Evolutionary conservation across 1,140 invertebrate genomes (phyloP), one percentile per base, ranked within the genome.

Genomic region (Cydia strobilella): DNA sequence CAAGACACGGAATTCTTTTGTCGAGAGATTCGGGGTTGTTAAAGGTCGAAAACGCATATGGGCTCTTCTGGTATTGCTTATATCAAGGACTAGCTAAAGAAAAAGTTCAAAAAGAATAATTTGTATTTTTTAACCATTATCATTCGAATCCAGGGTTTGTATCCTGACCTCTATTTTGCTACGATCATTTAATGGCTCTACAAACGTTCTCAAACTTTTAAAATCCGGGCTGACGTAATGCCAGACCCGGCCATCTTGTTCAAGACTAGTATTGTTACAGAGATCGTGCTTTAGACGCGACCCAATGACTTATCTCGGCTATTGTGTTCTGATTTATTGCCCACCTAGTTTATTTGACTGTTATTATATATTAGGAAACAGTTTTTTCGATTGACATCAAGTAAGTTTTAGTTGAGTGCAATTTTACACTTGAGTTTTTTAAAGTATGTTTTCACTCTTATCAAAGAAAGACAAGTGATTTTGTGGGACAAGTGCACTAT

Each of bases 251-350:
- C 54, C 54, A 59, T 59, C 54, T 59, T 23, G 54, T 59, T n/a
- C 20, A 59, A 59, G 54, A 59, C 18, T 59, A 59, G 54, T 59
- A 59, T 59, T 59, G 54, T 59, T 9, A 35, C 13, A n/a, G 31
- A 39, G 35, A 66, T 69, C 65, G 65, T 69, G 65, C 65, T 35
- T 45, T 7, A 35, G 27, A 35, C 27, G 65, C 31, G 65, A 69
- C 65, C 65, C 65, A 66, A 66, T 66, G 31, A 15, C 65, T 69
- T 69, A 69, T 69, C 65, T 35, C 35, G 9, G n/a, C 65, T 35
- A 69, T 69, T 69, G 65, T 69, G 18, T 69, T 42, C 65, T 39
- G 65, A 69, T 69, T 69, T 69, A 69, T 69, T 39, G 31, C 31
- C 23, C 27, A 35, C 27, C 65, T 69, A 69, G 31, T 35, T 35